Evolutionary conservation across 2,113 vertebrate species (phyloP).

Genomic region (Tupaia tana): DNA sequence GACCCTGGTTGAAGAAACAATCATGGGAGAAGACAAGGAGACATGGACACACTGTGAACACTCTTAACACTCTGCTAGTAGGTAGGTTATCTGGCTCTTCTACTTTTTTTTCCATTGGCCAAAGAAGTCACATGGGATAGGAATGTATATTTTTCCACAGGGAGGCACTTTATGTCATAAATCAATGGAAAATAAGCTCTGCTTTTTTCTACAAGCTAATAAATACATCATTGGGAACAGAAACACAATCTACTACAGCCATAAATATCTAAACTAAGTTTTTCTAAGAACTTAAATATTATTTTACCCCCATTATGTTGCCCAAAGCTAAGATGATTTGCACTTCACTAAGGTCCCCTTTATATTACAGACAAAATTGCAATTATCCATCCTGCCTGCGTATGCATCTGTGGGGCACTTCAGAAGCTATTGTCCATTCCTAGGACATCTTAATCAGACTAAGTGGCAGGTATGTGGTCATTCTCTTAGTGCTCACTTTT

Average conservation of each 20-base stretch:
- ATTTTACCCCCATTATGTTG: not conserved
- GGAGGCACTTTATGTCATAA: not conserved
- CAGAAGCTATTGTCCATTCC: constrained; percentile 89
- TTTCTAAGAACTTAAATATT: not conserved
- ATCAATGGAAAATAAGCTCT: not conserved
- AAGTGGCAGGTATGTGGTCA: constrained; percentile 87
- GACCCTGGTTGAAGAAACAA: not conserved
- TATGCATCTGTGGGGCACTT: constrained; percentile 84
- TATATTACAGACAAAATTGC: constrained; percentile 75
- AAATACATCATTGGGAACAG: not conserved
- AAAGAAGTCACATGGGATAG: not conserved
- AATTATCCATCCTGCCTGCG: constrained; percentile 87
- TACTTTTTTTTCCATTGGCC: not conserved
- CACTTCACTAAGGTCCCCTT: constrained; percentile 82
- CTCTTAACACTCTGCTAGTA: not conserved
- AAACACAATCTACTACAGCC: not conserved
- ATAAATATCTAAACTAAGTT: not conserved
- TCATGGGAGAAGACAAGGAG: not conserved
- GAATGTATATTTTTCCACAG: not conserved
- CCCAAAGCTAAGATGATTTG: constrained; percentile 31
- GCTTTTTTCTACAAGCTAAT: not conserved
- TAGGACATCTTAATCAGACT: constrained; percentile 84
- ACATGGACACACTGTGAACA: not conserved
- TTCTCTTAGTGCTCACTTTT: constrained; percentile 88
- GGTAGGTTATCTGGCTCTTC: not conserved